Evolutionary conservation across 2,113 vertebrate genomes (phyloP), one percentile per base, ranked within the genome.

Genomic region (Gallinago media): DNA sequence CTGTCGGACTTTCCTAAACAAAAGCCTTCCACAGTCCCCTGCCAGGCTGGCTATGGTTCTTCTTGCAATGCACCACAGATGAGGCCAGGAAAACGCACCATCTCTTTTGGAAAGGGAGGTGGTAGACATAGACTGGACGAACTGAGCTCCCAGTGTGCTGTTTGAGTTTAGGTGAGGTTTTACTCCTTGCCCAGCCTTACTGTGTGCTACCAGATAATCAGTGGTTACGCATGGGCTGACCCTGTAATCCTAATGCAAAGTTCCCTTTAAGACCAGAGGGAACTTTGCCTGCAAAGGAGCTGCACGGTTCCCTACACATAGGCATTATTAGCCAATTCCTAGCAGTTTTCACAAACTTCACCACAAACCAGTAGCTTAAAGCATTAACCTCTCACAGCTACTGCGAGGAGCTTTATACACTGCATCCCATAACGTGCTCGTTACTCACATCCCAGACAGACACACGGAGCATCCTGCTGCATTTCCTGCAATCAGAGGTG

Each of bases 221-320:
- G 73, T 75, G 66, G 73, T 93, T 67, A 71, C 49, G 36, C 25
- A 34, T 2, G 34, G 44, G 19, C 75, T 68, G 56, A 86, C 78
- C 85, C 61, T 78, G 23, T 89, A 92, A 92, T 89, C 79, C 88
- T 63, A 89, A 72, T 27, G 27, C 58, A 66, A 94, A 95, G 58
- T 79, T 93, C 61, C 32, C 70, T 86, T 84, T 50, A 78, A 92
- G 70, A 83, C 49, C 91, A 95, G 49, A 78, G 23, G n/a, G 46
- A 94, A 75, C 76, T 89, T 75, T 32, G 55, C 73, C 56, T 78
- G 52, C 29, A 80, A n/a, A 82, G 81, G 25, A 84, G 29, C 52
- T 79, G 56, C 49, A 38, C 34, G 85, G 65, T 31, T 95, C 52
- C 49, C 34, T 32, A 56, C 44, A 68, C 74, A 82, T 1, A 85